Conservation (phyloP, 2,888 invertebrate genomes). For the Lordiphosa fenestrarum region DNA sequence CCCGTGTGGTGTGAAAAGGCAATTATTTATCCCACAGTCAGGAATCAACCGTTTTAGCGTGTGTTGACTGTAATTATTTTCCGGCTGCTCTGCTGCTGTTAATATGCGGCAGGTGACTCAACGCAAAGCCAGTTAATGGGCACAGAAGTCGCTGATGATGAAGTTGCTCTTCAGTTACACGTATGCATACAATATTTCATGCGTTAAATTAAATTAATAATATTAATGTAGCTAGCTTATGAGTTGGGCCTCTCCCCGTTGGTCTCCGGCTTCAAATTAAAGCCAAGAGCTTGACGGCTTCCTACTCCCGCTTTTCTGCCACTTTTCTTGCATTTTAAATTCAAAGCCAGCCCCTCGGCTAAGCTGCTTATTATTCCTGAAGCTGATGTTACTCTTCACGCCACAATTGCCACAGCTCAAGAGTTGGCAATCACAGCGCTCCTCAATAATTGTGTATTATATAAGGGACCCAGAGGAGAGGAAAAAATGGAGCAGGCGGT, state of each 20-base stretch:
- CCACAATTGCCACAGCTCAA: conserved; percentile 53
- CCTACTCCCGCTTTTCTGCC: conserved; percentile 14
- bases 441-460: conserved; percentile 66
- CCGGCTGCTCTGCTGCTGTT: conserved; percentile 65
- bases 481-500: conserved; percentile 11
- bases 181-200: conserved; percentile 65
- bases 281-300: conserved; percentile 29
- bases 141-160: conserved; percentile 47
- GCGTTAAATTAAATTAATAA: conserved; percentile 74
- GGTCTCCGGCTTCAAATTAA: conserved; percentile 43
- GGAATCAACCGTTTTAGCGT: conserved; percentile 19
- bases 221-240: conserved; percentile 64
- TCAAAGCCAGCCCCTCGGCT: conserved; percentile 19
- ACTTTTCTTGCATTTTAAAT: conserved; percentile 30
- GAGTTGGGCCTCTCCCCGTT: too few species aligned
- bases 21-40: conserved; percentile 38
- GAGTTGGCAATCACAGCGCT: conserved; percentile 62
- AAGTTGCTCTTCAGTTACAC: conserved; percentile 13
- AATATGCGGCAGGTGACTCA: conserved; percentile 70
- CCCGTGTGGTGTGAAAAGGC: conserved; percentile 22
- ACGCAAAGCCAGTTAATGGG: conserved; percentile 56
- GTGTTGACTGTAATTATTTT: conserved; percentile 49
- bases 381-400: conserved; percentile 42
- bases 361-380: conserved; percentile 64
- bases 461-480: conserved; percentile 22